Percentiles rank a stretch among this genome's conserved stretches.
phyloP scores from a whole-genome alignment of 2,797 vertebrate species.

The Hylomyscus alleni region DNA sequence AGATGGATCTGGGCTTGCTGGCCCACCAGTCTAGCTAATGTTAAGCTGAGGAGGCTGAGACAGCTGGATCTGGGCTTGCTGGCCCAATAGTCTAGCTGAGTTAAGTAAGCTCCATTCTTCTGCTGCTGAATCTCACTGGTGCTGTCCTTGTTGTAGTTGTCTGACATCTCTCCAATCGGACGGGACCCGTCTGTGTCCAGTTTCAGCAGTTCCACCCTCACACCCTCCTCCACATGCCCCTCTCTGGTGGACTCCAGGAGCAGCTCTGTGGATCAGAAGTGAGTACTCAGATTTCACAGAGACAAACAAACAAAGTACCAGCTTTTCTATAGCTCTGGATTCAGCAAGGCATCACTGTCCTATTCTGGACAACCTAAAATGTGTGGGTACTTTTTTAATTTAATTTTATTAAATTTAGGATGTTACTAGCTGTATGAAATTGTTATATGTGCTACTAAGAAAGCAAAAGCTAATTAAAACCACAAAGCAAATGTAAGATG shows the following conservation, averaged over 20 bases:
- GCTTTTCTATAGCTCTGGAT: neutral
- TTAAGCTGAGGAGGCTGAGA: no score
- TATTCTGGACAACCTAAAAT: no score
- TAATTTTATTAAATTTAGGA: neutral
- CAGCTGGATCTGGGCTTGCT: neutral
- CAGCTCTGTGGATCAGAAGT: conserved; percentile 96
- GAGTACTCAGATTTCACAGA: conserved; percentile 79
- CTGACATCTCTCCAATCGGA: conserved; percentile 95
- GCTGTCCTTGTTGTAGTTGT: conserved; percentile 89
- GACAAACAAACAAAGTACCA: neutral
- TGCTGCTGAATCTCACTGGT: neutral
- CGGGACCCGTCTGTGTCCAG: conserved; percentile 96
- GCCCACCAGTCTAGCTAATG: no score
- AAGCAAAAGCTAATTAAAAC: neutral
- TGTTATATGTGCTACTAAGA: neutral
- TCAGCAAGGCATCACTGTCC: neutral
- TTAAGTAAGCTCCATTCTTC: no score
- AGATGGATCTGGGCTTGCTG: neutral
- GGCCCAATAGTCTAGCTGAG: neutral
- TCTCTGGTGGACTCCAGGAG: conserved; percentile 96
- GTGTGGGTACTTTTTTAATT: neutral
- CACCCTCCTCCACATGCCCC: conserved; percentile 98
- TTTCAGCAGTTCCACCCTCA: conserved; percentile 98
- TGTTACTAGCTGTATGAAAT: neutral
- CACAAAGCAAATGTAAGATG: neutral